Percentiles rank a stretch among this genome's conserved stretches.
These are phyloP conservation scores for Oncorhynchus masou DNA, from an alignment of 2,113 vertebrate species.

Conservation along the genomic window DNA sequence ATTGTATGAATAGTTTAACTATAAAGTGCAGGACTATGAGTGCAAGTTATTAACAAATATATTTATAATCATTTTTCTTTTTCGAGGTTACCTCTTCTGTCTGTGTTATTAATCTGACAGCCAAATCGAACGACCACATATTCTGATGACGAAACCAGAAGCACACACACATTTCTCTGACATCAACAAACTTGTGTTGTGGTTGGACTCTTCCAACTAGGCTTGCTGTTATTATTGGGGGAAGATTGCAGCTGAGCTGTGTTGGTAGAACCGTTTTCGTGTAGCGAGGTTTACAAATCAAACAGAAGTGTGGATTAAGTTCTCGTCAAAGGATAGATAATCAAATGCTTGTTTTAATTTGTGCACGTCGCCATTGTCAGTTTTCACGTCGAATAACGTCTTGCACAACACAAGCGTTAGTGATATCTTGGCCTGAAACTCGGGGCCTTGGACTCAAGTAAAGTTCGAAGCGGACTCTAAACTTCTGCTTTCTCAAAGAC, in stretches of 20 bases:
- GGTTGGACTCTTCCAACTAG: not conserved
- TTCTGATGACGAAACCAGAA: not conserved
- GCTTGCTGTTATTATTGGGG: not conserved
- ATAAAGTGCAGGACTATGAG: too few relatives aligned
- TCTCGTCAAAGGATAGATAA: not conserved
- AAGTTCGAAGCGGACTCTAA: slow-evolving; percentile 68
- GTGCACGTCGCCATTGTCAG: not conserved
- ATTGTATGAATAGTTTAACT: too few relatives aligned
- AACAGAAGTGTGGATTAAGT: not conserved
- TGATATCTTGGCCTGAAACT: slow-evolving; percentile 48
- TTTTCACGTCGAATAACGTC: not conserved
- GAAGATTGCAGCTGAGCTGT: not conserved
- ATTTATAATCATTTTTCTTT: too few relatives aligned
- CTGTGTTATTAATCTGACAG: not conserved
- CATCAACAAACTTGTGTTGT: not conserved
- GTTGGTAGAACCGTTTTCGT: not conserved
- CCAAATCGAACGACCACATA: not conserved
- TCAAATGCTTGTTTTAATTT: not conserved
- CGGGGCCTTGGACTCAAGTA: slow-evolving; percentile 70
- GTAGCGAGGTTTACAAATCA: not conserved
- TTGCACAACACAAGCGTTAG: not conserved
- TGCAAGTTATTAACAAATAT: too few relatives aligned
- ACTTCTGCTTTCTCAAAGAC: slow-evolving; percentile 66
- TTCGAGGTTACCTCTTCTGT: too few relatives aligned
- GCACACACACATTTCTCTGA: not conserved